phyloP scores from a whole-genome alignment of 2,113 vertebrate genomes.

The Protomyctophum bolini region DNA sequence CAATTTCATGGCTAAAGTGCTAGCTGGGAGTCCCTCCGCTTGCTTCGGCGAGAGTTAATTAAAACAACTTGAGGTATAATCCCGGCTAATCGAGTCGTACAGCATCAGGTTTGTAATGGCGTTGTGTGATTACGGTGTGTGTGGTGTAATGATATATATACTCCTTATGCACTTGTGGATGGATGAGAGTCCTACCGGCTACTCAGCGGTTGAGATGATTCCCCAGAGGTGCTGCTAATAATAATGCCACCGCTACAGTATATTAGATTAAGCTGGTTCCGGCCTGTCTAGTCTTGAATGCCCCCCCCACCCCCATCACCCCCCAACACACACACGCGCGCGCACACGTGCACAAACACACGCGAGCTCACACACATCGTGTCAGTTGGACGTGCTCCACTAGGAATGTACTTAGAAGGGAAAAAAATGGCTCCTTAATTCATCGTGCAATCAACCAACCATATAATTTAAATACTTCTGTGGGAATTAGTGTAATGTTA shows the following conservation, averaged over 20 bases:
- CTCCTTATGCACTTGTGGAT: slow-evolving; percentile 69
- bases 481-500: slow-evolving; percentile 83
- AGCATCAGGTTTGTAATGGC: slow-evolving; percentile 23
- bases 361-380: slow-evolving; percentile 30
- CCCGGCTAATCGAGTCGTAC: slow-evolving; percentile 2
- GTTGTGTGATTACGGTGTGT: slow-evolving; percentile 17
- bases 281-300: slow-evolving; percentile 68
- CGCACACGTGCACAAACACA: too few species aligned
- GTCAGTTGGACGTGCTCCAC: slow-evolving; percentile 64
- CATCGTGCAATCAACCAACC: slow-evolving; percentile 84
- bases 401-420: slow-evolving; percentile 55
- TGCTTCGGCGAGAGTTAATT: slow-evolving; percentile 16
- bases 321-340: background rate
- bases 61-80: slow-evolving; percentile 30
- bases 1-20: slow-evolving; percentile 1
- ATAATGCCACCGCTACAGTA: slow-evolving; percentile 44
- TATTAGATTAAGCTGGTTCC: slow-evolving; percentile 65
- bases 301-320: slow-evolving; percentile 66
- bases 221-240: slow-evolving; percentile 54
- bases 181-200: slow-evolving; percentile 33
- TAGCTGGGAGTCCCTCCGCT: slow-evolving; percentile 3
- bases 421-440: slow-evolving; percentile 78
- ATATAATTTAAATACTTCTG: slow-evolving; percentile 85
- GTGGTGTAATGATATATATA: slow-evolving; percentile 31
- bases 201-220: slow-evolving; percentile 55